Evolutionary conservation across 2,797 vertebrate species (phyloP).

Genomic region (Schizothorax lantsangensis): DNA sequence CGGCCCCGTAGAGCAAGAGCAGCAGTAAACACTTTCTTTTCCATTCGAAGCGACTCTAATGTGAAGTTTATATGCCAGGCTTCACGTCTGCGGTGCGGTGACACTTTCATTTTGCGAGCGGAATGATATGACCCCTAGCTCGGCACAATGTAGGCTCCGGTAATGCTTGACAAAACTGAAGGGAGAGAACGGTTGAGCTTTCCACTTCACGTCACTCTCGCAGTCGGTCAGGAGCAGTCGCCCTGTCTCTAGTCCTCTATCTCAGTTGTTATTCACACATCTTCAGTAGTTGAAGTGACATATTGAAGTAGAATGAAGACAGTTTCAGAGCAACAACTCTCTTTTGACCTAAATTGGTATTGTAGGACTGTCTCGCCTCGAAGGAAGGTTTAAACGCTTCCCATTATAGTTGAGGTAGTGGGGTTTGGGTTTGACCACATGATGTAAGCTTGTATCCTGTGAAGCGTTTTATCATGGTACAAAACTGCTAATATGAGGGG

Average conservation of each 20-base stretch:
- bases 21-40: constrained; percentile 28
- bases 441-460: too few relatives aligned
- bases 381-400: constrained; percentile 10
- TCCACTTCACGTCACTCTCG: constrained; percentile 40
- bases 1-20: constrained; percentile 6
- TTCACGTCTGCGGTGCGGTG: constrained; percentile 23
- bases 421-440: neutral
- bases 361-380: constrained; percentile 4
- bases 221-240: constrained; percentile 49
- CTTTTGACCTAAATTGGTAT: constrained; percentile 25
- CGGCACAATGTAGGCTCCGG: constrained; percentile 9
- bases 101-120: constrained; percentile 14
- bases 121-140: constrained; percentile 34
- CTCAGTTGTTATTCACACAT: constrained; percentile 29
- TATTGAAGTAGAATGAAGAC: constrained; percentile 43
- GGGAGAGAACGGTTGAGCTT: constrained; percentile 2
- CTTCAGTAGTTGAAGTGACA: constrained; percentile 56
- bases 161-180: constrained; percentile 10
- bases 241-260: constrained; percentile 38
- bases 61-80: constrained; percentile 37
- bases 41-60: constrained; percentile 9
- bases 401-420: neutral
- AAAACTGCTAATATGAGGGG: neutral
- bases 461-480: neutral
- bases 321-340: constrained; percentile 45